Evolutionary conservation across 2,888 invertebrate genomes (phyloP), one percentile per base, ranked within the genome.

Genomic region (Phrixothrix hirtus): DNA sequence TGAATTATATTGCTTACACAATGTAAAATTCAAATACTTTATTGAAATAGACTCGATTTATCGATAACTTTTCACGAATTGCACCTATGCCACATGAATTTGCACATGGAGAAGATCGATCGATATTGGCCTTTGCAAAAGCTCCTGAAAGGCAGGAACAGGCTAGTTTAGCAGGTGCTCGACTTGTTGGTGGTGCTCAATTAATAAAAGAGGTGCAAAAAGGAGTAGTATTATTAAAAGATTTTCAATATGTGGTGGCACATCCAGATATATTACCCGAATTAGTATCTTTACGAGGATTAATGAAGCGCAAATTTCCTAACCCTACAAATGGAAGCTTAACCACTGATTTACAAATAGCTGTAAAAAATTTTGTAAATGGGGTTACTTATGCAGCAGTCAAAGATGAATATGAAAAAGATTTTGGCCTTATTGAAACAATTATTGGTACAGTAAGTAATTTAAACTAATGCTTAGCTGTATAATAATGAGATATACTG

Each of bases 181-280:
- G 83, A 0, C 70, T 83, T 3, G 86, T 82, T 7, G 93, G 92
- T 7, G 89, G 89, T 2, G 68, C 78, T 0, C 89, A 91, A 30
- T 67, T 92, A 11, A 82, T 94, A 16, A 89, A 88, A 73, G 82
- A 85, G 59, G 85, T 93, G 60, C 88, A 89, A 79, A 84, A 79
- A 66, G 89, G 90, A n/a, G 79, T 82, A 58, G 67, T 89, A 2
- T 76, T 80, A 46, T 64, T 87, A 1, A 75, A 78, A 2, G 89
- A 93, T 59, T 93, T 85, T 68, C 84, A 90, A 63, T 85, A 81
- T 66, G 69, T 89, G 4, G 77, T 94, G 9, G 88, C 90, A 0
- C 90, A 93, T 77, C 87, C 89, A 0, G 85, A 87, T 68, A 88
- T 93, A 55, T 72, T 92, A 37, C 82, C 89, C 0, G 92, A 93